phyloP scores from a whole-genome alignment of 2,888 invertebrate species.

The Camptogramma bilineatum region DNA sequence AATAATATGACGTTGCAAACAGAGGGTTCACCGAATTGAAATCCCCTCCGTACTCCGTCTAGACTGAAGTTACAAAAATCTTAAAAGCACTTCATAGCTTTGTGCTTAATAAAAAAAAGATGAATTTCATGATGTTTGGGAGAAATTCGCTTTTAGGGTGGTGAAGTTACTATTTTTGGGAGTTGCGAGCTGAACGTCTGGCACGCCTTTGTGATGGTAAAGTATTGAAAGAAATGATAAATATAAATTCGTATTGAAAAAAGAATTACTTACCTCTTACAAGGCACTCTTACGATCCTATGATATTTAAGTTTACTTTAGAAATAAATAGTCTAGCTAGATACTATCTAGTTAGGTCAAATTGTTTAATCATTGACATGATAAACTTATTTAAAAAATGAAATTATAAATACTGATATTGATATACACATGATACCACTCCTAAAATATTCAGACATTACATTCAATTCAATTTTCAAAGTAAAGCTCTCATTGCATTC shows the following conservation, averaged over 20 bases:
- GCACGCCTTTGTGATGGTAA: conserved; percentile 8
- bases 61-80: conserved; percentile 59
- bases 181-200: not conserved
- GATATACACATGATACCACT: not conserved
- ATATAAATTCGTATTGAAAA: not conserved
- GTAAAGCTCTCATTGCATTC: not conserved
- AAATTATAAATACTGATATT: no score
- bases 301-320: no score
- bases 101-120: conserved; percentile 47
- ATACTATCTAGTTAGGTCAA: no score
- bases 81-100: conserved; percentile 52
- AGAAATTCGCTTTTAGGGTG: not conserved
- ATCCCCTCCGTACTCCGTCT: conserved; percentile 54
- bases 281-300: not conserved
- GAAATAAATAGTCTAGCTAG: no score
- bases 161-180: conserved; percentile 1
- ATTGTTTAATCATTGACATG: no score
- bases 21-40: conserved; percentile 55
- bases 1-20: conserved; percentile 54
- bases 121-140: conserved; percentile 43
- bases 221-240: not conserved
- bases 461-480: not conserved
- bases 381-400: no score
- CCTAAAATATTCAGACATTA: not conserved
- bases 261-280: not conserved